Conservation (phyloP, 2,888 invertebrate genomes). For the Macrosiphum euphorbiae region DNA sequence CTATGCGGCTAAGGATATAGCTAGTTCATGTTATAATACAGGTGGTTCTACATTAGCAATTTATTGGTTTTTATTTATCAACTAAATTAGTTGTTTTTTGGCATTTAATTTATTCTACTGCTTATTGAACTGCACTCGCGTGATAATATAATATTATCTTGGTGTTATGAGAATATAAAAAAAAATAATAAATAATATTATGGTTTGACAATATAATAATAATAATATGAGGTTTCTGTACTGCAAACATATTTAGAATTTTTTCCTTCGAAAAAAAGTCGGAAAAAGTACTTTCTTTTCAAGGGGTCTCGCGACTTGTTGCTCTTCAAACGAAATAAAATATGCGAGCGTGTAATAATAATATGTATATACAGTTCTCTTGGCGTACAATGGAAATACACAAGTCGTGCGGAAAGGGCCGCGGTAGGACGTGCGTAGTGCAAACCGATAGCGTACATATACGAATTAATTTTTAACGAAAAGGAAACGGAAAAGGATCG, state of each 20-base stretch:
- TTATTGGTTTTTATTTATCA: background rate
- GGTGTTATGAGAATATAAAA: background rate
- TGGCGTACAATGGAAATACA: background rate
- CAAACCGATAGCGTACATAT: background rate
- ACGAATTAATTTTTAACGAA: background rate
- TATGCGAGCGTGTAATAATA: background rate
- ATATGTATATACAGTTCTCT: background rate
- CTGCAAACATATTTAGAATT: background rate
- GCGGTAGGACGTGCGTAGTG: background rate
- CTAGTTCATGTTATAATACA: no score
- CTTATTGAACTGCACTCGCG: background rate
- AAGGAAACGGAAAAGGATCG: background rate
- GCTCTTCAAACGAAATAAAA: background rate
- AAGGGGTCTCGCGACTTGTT: constrained; percentile 7
- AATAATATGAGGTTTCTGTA: background rate
- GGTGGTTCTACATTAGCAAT: background rate
- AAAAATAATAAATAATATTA: background rate
- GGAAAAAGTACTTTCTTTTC: background rate
- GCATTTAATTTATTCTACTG: no score
- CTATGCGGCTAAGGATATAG: background rate
- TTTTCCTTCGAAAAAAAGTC: background rate
- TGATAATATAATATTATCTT: background rate
- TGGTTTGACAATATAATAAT: background rate
- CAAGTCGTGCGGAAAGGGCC: background rate
- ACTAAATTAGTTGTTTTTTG: background rate